These are phyloP conservation scores for Syngnathus floridae DNA, from an alignment of 2,113 vertebrate species.

Conservation along the genomic window DNA sequence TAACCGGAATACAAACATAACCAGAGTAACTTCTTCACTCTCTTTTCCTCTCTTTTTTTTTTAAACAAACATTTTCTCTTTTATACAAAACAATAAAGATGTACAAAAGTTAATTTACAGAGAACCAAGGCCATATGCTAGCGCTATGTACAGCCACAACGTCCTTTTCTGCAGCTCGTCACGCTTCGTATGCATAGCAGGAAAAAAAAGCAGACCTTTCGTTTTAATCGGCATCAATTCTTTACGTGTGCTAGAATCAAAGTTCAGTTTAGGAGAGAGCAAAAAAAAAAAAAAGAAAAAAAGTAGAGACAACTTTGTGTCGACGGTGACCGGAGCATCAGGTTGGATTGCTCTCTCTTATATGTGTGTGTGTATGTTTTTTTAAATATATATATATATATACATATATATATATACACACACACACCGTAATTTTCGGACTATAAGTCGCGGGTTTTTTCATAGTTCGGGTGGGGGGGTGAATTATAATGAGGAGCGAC, in stretches of 20 bases:
- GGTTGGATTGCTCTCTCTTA: slow-evolving; percentile 63
- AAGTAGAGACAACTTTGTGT: slow-evolving; percentile 56
- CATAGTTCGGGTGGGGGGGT: no score
- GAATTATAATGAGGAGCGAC: no score
- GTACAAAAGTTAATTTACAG: slow-evolving; percentile 99
- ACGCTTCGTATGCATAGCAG: slow-evolving; percentile 86
- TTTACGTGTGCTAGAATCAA: slow-evolving; percentile 69
- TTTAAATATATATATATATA: slow-evolving; percentile 24
- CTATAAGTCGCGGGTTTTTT: no score
- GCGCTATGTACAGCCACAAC: slow-evolving; percentile 93
- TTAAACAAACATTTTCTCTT: slow-evolving; percentile 81
- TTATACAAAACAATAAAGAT: slow-evolving; percentile 99
- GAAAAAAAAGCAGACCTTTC: slow-evolving; percentile 76
- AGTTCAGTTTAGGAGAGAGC: slow-evolving; percentile 55
- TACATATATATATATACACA: slow-evolving; percentile 23
- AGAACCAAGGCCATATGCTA: slow-evolving; percentile 96
- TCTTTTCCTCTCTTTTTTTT: slow-evolving; percentile 22
- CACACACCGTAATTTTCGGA: no score
- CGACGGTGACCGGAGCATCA: slow-evolving; percentile 66
- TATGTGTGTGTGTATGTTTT: neutral
- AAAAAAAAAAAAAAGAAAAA: neutral
- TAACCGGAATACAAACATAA: slow-evolving; percentile 95
- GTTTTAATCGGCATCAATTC: slow-evolving; percentile 67
- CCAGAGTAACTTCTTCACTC: slow-evolving; percentile 63
- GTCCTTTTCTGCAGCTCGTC: slow-evolving; percentile 72